phyloP scores from a whole-genome alignment of 2,888 invertebrate species.

The Acanthosepion pharaonis region DNA sequence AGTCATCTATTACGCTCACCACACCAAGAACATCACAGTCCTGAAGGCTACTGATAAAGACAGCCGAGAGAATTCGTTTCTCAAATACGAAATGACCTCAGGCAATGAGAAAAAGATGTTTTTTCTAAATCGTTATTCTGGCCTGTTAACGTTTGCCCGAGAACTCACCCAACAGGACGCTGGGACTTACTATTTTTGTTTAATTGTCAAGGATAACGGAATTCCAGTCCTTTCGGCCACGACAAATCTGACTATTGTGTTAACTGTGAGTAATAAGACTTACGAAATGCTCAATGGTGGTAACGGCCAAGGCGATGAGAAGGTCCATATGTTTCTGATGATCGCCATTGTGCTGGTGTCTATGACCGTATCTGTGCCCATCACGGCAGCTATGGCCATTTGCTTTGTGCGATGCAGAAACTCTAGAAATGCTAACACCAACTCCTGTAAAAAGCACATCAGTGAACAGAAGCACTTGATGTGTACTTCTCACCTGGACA shows the following conservation, averaged over 20 bases:
- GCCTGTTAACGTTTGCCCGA: neutral
- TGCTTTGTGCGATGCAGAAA: neutral
- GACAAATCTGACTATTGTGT: neutral
- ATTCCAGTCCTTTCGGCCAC: neutral
- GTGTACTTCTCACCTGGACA: neutral
- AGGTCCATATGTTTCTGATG: neutral
- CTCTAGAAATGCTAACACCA: neutral
- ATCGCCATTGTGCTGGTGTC: neutral
- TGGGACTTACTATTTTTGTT: neutral
- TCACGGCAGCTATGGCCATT: neutral
- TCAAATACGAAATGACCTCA: neutral
- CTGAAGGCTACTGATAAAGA: neutral
- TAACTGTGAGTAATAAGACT: neutral
- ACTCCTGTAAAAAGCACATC: neutral
- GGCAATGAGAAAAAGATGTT: neutral
- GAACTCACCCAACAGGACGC: neutral
- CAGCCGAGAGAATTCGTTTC: conserved; percentile 11
- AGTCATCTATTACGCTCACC: neutral
- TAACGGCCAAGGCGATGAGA: neutral
- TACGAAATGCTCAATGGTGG: neutral
- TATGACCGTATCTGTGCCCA: conserved; percentile 9
- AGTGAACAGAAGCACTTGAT: neutral
- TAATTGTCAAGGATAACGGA: neutral
- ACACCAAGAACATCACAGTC: neutral
- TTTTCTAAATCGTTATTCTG: conserved; percentile 7